A percentile compares a stretch with the other conserved stretches of the same genome.
Conservation (phyloP, 2,888 invertebrate genomes). For the Ochropacha duplaris region DNA sequence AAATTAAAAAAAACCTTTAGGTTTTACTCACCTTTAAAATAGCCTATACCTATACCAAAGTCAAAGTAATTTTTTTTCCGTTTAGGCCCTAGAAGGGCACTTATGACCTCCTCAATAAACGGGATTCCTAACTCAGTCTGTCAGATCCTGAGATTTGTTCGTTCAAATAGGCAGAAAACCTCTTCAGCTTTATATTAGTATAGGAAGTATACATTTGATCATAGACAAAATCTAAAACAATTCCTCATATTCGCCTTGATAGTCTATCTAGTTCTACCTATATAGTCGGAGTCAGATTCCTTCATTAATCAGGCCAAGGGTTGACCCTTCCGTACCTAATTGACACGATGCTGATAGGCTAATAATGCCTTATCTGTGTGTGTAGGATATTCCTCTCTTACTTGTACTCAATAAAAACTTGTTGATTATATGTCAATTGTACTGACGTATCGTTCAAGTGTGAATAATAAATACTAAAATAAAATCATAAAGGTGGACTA, state of each 20-base stretch:
- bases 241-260: background rate
- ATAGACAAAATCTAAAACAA: background rate
- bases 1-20: too few relatives aligned
- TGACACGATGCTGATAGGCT: constrained; percentile 25
- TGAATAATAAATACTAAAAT: background rate
- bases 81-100: too few relatives aligned
- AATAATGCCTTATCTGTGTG: constrained; percentile 15
- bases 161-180: too few relatives aligned
- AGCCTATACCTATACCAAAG: too few relatives aligned
- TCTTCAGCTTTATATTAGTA: too few relatives aligned
- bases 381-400: background rate
- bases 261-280: too few relatives aligned
- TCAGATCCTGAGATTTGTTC: too few relatives aligned
- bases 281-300: background rate
- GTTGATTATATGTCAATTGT: background rate
- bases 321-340: constrained; percentile 32
- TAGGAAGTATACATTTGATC: too few relatives aligned
- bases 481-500: background rate
- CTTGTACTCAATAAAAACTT: background rate
- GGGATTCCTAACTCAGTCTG: too few relatives aligned
- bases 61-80: too few relatives aligned
- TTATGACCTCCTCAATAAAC: too few relatives aligned
- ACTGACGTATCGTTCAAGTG: background rate
- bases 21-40: too few relatives aligned
- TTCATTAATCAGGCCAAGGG: constrained; percentile 49